These are phyloP conservation scores for Sycon ciliatum DNA, from an alignment of 37 sponge, comb jelly and placozoan genomes.

Conservation along the genomic window DNA sequence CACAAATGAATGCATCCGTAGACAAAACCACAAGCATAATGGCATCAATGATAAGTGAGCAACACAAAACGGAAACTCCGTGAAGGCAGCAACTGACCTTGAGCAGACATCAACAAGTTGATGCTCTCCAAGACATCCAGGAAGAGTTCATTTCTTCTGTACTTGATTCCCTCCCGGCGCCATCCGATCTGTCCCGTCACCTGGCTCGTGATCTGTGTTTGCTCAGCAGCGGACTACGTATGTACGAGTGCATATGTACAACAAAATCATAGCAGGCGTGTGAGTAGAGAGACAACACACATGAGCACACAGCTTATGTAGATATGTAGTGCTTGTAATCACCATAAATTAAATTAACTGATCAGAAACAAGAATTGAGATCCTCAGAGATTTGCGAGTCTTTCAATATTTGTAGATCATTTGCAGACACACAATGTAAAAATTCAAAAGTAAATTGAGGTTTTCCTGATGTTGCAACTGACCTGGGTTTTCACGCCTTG, in stretches of 20 bases:
- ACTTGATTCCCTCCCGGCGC: slow-evolving; percentile 90
- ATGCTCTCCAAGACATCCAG: slow-evolving; percentile 89
- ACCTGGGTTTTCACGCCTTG: slow-evolving; percentile 74
- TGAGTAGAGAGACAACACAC: neutral
- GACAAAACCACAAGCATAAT: neutral
- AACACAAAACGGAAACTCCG: neutral
- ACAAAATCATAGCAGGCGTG: neutral
- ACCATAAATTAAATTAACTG: too few species aligned
- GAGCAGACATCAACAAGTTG: slow-evolving; percentile 90
- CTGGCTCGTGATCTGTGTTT: slow-evolving; percentile 87
- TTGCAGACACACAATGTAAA: too few species aligned
- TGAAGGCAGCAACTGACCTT: slow-evolving; percentile 49
- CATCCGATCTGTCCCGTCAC: slow-evolving; percentile 96
- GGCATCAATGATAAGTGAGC: neutral
- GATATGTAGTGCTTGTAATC: too few species aligned
- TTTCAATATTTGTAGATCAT: too few species aligned
- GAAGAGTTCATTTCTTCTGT: slow-evolving; percentile 80
- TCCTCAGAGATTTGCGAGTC: too few species aligned
- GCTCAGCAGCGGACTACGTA: slow-evolving; percentile 66
- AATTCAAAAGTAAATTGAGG: too few species aligned
- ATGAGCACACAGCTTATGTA: too few species aligned
- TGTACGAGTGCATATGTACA: too few species aligned
- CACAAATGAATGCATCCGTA: neutral
- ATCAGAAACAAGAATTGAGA: too few species aligned
- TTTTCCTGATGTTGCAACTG: neutral